These are phyloP conservation scores for Gallinago nigripennis DNA, from an alignment of 2,797 vertebrate genomes.

Conservation along the genomic window DNA sequence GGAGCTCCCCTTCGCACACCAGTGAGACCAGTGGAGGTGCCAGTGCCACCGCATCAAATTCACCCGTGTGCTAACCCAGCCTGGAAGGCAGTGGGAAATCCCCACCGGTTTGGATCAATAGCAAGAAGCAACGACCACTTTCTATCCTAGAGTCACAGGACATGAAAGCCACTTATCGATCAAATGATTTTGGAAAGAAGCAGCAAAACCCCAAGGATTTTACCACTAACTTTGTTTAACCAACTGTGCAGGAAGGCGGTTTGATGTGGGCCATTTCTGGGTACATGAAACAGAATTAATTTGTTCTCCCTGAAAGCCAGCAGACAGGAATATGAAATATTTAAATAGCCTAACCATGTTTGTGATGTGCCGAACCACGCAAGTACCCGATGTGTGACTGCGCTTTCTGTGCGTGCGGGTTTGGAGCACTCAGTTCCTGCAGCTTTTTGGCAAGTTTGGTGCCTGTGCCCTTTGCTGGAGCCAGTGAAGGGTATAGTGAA, in stretches of 20 bases:
- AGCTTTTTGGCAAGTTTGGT: background rate
- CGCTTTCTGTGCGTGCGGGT: accelerated
- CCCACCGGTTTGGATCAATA: accelerated
- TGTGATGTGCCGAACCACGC: background rate
- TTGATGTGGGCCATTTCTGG: slow-evolving; percentile 42
- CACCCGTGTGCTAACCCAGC: accelerated
- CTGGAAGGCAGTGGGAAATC: background rate
- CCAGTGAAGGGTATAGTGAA: accelerated
- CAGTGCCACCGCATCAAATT: background rate
- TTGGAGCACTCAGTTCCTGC: accelerated
- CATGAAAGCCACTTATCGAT: background rate
- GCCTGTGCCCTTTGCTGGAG: background rate
- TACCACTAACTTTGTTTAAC: background rate
- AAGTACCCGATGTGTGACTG: accelerated
- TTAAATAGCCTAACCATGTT: slow-evolving; percentile 10
- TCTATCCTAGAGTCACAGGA: background rate
- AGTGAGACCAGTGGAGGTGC: accelerated
- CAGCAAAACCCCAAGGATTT: background rate
- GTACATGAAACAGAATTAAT: slow-evolving; percentile 50
- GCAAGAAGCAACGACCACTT: background rate
- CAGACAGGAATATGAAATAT: slow-evolving; percentile 42
- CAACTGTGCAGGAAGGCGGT: background rate
- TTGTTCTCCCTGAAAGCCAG: slow-evolving; percentile 35
- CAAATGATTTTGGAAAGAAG: background rate
- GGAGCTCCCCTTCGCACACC: accelerated